A percentile compares a stretch with the other conserved stretches of the same genome.
Conservation (phyloP, 2,113 vertebrate species). For the Indri indri region DNA sequence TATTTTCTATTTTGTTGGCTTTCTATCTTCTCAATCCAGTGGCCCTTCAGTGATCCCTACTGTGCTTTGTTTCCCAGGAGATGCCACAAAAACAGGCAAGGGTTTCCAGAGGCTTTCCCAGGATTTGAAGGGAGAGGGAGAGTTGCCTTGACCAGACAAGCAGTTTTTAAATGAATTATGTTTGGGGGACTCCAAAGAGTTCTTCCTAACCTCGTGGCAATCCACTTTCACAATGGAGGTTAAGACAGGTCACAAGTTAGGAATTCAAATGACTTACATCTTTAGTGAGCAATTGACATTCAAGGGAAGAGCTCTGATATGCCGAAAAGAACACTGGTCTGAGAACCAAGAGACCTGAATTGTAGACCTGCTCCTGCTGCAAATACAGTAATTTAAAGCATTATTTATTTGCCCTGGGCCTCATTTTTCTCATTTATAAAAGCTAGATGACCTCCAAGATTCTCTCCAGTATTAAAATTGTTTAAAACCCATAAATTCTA, state of each 20-base stretch:
- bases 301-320: not conserved
- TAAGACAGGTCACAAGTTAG: not conserved
- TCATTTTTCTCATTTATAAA: not conserved
- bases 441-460: not conserved
- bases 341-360: not conserved
- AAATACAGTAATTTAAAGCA: not conserved
- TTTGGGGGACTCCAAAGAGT: not conserved
- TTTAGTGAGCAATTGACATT: not conserved
- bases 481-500: not conserved
- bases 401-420: not conserved
- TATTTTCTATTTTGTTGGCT: not conserved
- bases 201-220: not conserved
- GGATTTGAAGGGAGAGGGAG: not conserved
- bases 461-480: not conserved
- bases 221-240: not conserved
- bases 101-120: not conserved
- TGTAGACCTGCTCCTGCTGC: not conserved
- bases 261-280: not conserved
- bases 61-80: not conserved
- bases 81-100: not conserved
- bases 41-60: not conserved
- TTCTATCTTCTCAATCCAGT: not conserved
- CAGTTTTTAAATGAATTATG: not conserved
- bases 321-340: not conserved
- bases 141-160: not conserved